Evolutionary conservation across 2,797 vertebrate species (phyloP), one percentile per base, ranked within the genome.

Genomic region (Phyllotis vaccarum): DNA sequence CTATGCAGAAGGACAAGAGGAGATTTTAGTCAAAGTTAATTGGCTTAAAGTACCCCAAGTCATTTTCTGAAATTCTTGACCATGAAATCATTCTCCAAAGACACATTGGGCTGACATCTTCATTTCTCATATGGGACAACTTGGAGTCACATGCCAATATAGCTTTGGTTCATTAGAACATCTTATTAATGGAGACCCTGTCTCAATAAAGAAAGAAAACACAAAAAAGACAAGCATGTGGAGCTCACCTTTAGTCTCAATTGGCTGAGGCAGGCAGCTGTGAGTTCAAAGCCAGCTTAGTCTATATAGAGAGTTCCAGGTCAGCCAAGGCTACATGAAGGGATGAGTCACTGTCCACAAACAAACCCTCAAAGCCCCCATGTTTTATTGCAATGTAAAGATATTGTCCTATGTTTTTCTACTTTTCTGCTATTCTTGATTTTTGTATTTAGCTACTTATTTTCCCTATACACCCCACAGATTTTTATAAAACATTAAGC

Each of bases 401-500:
- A 37, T 2, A 46, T 46, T 58, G 92, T 88, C 93, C 37, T 11
- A 46, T 64, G 49, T 1, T 80, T 93, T 70, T 5, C 24, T 54
- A 60, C 46, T 80, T 88, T 34, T 54, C 43, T 85, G 31, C 40
- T 78, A 1, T 87, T 85, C 43, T 95, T 78, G 76, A 22, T 89
- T 40, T 83, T 52, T 94, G 27, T 40, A 34, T 78, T 90, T 40
- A 75, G 43, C 24, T 79, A 76, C 75, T 56, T 68, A 52, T 60
- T 94, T 83, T 60, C 85, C 21, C 43, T 83, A 27, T 60, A 80
- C 95, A 96, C 75, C 40, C 70, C 3, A 64, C 93, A 97, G 81
- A 75, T 70, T 70, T 70, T 54, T 8, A 24, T 82, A 89, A 94
- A 93, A 54, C 16, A 56, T 56, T 31, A 66, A 82, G 16, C 34